These are phyloP conservation scores for Hypomecis atomaria DNA, from an alignment of 2,888 invertebrate species.

Conservation along the genomic window DNA sequence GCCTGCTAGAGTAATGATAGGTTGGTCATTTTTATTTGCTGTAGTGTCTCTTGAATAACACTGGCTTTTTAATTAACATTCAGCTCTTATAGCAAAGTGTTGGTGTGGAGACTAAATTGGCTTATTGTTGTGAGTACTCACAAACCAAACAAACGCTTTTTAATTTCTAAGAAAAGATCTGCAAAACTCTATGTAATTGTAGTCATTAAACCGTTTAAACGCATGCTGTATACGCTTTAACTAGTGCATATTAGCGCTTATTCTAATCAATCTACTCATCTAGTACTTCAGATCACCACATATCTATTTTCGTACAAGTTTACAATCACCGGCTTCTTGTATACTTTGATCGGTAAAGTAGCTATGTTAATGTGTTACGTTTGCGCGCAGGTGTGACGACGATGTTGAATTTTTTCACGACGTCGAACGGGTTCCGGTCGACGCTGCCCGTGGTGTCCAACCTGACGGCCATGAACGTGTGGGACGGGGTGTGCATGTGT, in stretches of 20 bases:
- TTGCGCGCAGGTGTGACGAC: constrained; percentile 93
- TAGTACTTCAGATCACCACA: neutral
- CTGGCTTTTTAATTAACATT: constrained; percentile 36
- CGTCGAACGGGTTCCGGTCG: constrained; percentile 95
- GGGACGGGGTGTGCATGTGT: constrained; percentile 99
- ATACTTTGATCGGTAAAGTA: neutral
- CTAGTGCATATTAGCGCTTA: constrained; percentile 23
- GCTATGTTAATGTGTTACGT: constrained; percentile 35
- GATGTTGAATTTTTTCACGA: constrained; percentile 99
- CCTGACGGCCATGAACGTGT: constrained; percentile 97
- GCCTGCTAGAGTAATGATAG: constrained; percentile 98
- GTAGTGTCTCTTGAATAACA: constrained; percentile 38
- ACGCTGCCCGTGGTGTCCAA: constrained; percentile 97
- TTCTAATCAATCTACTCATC: constrained; percentile 21
- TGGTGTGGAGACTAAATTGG: constrained; percentile 27
- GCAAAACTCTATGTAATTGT: neutral
- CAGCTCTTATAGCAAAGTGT: constrained; percentile 29
- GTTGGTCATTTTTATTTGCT: constrained; percentile 84
- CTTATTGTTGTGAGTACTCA: constrained; percentile 37
- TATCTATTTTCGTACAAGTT: neutral
- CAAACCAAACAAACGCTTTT: constrained; percentile 20
- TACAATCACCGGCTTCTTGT: constrained; percentile 10
- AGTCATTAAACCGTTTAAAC: neutral
- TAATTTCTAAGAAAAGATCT: constrained; percentile 18
- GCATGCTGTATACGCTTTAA: constrained; percentile 23